Percentiles rank a stretch among this genome's conserved stretches.
phyloP scores from a whole-genome alignment of 1,140 invertebrate genomes.

The Pogonomyrmex barbatus region DNA sequence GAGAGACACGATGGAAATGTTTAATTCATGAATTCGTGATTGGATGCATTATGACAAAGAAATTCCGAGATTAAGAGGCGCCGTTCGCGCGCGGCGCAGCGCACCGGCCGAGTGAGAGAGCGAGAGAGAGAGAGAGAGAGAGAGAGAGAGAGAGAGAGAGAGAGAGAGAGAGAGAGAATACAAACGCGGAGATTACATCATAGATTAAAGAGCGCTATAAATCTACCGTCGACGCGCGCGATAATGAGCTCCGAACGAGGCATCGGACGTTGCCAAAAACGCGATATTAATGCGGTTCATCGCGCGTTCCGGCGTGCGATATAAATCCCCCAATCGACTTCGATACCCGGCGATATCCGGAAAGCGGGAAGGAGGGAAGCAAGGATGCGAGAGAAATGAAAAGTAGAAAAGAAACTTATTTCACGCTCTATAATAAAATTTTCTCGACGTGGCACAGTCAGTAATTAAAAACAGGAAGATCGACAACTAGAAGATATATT shows the following conservation, averaged over 20 bases:
- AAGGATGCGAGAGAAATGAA: background rate
- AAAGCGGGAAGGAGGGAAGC: background rate
- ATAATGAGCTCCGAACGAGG: slow-evolving; percentile 73
- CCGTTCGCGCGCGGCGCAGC: slow-evolving; percentile 47
- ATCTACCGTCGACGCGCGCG: slow-evolving; percentile 68
- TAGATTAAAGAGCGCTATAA: slow-evolving; percentile 75
- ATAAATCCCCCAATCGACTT: slow-evolving; percentile 70
- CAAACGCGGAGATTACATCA: slow-evolving; percentile 74
- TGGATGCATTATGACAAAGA: slow-evolving; percentile 69
- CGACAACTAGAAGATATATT: slow-evolving; percentile 39
- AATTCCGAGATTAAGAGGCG: slow-evolving; percentile 74
- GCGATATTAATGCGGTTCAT: slow-evolving; percentile 75
- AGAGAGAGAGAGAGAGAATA: slow-evolving; percentile 30
- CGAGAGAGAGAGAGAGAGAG: too few relatives aligned
- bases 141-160: too few relatives aligned
- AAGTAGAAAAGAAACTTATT: slow-evolving; percentile 30
- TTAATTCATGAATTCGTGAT: slow-evolving; percentile 62
- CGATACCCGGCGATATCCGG: background rate
- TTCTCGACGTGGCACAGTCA: background rate
- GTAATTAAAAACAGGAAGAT: slow-evolving; percentile 19
- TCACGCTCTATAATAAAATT: slow-evolving; percentile 16
- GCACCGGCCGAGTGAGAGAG: background rate
- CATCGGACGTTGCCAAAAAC: slow-evolving; percentile 74
- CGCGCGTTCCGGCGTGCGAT: slow-evolving; percentile 54
- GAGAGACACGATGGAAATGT: slow-evolving; percentile 60